Evolutionary conservation across 2,888 invertebrate species (phyloP).

Genomic region (Plebejus melissa): DNA sequence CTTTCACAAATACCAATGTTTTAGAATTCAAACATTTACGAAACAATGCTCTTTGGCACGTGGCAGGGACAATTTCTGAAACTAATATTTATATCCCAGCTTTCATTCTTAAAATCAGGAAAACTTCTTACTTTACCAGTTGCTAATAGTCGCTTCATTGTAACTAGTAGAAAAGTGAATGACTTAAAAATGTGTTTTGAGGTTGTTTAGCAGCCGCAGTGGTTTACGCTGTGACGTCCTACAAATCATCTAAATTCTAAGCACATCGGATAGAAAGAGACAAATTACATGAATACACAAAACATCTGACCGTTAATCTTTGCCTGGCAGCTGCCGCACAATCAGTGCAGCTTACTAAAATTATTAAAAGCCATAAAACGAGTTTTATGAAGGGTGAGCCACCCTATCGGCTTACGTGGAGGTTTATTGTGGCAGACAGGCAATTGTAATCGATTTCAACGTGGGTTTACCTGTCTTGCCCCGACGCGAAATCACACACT

Average conservation of each 20-base stretch:
- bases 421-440: conserved; percentile 67
- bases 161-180: not conserved
- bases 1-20: not conserved
- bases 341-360: conserved; percentile 75
- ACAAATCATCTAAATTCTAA: conserved; percentile 4
- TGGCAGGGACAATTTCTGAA: not conserved
- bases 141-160: not conserved
- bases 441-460: conserved; percentile 56
- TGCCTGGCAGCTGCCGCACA: conserved; percentile 71
- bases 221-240: not conserved
- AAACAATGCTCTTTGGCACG: not conserved
- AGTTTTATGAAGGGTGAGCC: conserved; percentile 70
- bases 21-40: not conserved
- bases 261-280: conserved; percentile 2
- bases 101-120: too few relatives aligned
- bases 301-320: conserved; percentile 37
- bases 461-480: conserved; percentile 19
- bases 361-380: conserved; percentile 78
- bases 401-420: conserved; percentile 68
- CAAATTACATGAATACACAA: not conserved
- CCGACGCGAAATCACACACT: not conserved
- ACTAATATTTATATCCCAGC: too few relatives aligned
- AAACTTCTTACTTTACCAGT: not conserved
- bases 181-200: not conserved
- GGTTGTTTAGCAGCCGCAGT: not conserved